These are phyloP conservation scores for Oeneis ivallda DNA, from an alignment of 2,888 invertebrate species.

Conservation along the genomic window DNA sequence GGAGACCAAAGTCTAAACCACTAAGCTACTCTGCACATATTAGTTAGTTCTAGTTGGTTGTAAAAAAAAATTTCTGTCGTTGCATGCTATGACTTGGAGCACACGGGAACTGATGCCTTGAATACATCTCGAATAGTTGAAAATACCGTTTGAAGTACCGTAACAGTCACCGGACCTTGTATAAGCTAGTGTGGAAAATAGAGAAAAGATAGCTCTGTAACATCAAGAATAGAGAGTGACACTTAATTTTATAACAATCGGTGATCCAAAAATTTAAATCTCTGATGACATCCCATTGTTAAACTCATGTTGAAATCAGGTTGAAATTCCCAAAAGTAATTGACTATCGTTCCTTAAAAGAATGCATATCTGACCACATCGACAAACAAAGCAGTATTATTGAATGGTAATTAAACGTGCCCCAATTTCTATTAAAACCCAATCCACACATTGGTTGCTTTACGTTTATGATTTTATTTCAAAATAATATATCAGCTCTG, in stretches of 20 bases:
- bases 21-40: too few species aligned
- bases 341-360: too few species aligned
- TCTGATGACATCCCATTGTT: too few species aligned
- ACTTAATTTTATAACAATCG: background rate
- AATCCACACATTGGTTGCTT: too few species aligned
- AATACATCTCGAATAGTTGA: constrained; percentile 8
- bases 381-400: background rate
- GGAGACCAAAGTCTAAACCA: too few species aligned
- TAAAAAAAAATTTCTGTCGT: background rate
- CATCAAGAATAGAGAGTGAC: background rate
- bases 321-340: too few species aligned
- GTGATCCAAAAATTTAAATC: too few species aligned
- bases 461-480: too few species aligned
- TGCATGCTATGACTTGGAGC: background rate
- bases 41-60: too few species aligned
- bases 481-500: too few species aligned
- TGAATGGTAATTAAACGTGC: constrained; percentile 4
- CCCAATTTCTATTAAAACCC: background rate
- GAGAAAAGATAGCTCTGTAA: background rate
- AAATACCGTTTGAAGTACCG: constrained; percentile 83
- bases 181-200: background rate
- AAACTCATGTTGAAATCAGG: too few species aligned
- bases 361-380: background rate
- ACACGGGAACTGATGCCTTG: constrained; percentile 3
- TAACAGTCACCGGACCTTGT: constrained; percentile 90